Evolutionary conservation across 1,140 invertebrate species (phyloP).

Genomic region (Leptinotarsa lineolata): DNA sequence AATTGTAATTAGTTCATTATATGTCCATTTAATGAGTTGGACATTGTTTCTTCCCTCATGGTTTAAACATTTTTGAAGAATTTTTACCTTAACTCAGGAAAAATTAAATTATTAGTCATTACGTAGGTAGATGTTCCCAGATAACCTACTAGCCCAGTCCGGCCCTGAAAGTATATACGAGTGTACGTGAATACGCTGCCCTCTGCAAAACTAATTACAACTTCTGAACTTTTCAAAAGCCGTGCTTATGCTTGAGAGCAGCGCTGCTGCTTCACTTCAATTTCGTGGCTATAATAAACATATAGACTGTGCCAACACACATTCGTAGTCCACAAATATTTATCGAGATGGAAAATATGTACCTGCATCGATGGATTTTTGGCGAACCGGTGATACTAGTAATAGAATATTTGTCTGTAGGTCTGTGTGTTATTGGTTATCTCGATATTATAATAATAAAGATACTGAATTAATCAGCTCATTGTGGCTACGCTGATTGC

Average conservation of each 20-base stretch:
- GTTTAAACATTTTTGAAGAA: too few species aligned
- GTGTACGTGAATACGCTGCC: slow-evolving; percentile 44
- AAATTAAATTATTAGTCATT: slow-evolving; percentile 1
- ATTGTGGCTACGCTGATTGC: too few species aligned
- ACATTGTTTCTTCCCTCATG: too few species aligned
- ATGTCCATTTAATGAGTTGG: too few species aligned
- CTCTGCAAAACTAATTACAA: slow-evolving; percentile 55
- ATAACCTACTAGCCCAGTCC: too few species aligned
- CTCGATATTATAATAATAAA: too few species aligned
- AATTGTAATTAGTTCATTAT: too few species aligned
- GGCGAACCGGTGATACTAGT: neutral
- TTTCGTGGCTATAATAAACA: slow-evolving; percentile 34
- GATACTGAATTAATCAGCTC: too few species aligned
- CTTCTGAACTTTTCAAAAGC: slow-evolving; percentile 52
- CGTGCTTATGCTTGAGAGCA: slow-evolving; percentile 47
- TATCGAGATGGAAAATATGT: neutral
- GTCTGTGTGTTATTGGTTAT: too few species aligned
- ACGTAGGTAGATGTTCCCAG: too few species aligned
- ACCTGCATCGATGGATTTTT: neutral
- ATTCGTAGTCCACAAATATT: slow-evolving; percentile 9
- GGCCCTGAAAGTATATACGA: slow-evolving; percentile 18
- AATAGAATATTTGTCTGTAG: too few species aligned
- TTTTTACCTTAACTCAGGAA: too few species aligned
- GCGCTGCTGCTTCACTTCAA: slow-evolving; percentile 34
- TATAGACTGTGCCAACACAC: slow-evolving; percentile 18